A percentile compares a stretch with the other conserved stretches of the same genome.
Conservation (phyloP, 2,888 invertebrate genomes). For the Drosophila formosana region DNA sequence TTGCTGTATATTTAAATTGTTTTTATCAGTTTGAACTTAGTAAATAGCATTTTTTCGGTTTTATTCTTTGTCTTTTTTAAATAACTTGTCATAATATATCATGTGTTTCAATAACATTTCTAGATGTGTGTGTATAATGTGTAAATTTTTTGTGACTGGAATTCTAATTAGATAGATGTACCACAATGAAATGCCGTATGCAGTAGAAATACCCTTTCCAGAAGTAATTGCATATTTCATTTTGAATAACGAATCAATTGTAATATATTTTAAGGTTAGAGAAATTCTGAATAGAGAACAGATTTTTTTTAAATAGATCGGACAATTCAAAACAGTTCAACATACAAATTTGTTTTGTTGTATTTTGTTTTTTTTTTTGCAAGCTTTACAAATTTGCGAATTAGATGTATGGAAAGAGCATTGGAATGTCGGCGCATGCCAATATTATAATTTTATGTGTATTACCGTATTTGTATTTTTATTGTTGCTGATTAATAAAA, state of each 20-base stretch:
- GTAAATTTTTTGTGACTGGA: constrained; percentile 32
- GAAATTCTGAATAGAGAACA: background rate
- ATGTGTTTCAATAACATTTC: constrained; percentile 66
- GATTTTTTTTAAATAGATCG: background rate
- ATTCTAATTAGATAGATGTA: constrained; percentile 50
- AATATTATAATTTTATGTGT: constrained; percentile 20
- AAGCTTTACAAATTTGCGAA: background rate
- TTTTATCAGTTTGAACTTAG: constrained; percentile 69
- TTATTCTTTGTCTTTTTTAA: constrained; percentile 53
- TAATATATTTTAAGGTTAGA: background rate
- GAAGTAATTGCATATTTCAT: background rate
- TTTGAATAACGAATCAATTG: too few species aligned
- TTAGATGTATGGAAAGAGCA: constrained; percentile 38
- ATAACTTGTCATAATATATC: constrained; percentile 73
- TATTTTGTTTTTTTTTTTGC: too few species aligned
- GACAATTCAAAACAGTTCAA: background rate
- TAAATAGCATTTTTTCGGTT: constrained; percentile 54
- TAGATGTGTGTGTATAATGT: constrained; percentile 40
- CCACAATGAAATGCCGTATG: constrained; percentile 43
- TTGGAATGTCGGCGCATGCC: constrained; percentile 41
- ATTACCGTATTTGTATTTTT: constrained; percentile 18
- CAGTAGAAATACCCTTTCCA: constrained; percentile 44
- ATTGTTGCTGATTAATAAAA: constrained; percentile 56
- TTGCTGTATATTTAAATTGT: constrained; percentile 59
- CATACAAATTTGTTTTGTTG: background rate